Base-by-base conservation (phyloP, 2,888 invertebrate species). In the Eristalis arbustorum region DNA sequence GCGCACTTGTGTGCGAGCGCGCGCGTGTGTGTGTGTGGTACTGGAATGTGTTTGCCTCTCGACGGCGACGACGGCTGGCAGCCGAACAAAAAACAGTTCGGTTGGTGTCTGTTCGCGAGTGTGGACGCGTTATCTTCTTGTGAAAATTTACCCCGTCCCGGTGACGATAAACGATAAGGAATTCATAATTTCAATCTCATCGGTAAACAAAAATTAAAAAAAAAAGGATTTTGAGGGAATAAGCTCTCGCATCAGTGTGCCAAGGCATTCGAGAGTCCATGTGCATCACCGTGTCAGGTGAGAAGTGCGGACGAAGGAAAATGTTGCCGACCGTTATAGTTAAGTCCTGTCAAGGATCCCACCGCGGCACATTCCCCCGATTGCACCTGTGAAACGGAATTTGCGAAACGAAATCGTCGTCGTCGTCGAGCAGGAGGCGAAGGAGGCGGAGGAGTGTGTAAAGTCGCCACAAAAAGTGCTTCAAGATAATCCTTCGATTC, bases 91-190 rank as follows among this genome's bases (percentile, higher is more conserved):
- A 85, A 85, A 85, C 85, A 85, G 85, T 85, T 81, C 85, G 85
- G 85, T 85, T 74, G 74, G 76, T 85, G 81, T 81, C 85, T 77
- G 81, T 77, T 81, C 77, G 73, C 28, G 85, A 85, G 85, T 81
- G 73, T 81, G 81, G 81, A 81, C 81, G 77, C 73, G 73, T 74
- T 69, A 73, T 77, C 71, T 81, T 49, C 31, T 57, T 73, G 73
- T 40, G 28, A 8, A 59, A 78, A 34, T 64, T 31, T 62, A 49
- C 61, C 18, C 49, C 66, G 76, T 85, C 63, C 61, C 81, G 84
- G 76, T 76, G 68, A 64, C 64, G 71, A 42, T 75, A 76, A 64
- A 56, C 57, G 68, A 80, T 42, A 66, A 40, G 64, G 42, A 64
- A 59, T 25, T 59, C 25, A 59, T 11, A 59, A 13, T 59, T 59